Base-by-base conservation (phyloP, 2,888 invertebrate genomes). In the Auanema sp. region DNA sequence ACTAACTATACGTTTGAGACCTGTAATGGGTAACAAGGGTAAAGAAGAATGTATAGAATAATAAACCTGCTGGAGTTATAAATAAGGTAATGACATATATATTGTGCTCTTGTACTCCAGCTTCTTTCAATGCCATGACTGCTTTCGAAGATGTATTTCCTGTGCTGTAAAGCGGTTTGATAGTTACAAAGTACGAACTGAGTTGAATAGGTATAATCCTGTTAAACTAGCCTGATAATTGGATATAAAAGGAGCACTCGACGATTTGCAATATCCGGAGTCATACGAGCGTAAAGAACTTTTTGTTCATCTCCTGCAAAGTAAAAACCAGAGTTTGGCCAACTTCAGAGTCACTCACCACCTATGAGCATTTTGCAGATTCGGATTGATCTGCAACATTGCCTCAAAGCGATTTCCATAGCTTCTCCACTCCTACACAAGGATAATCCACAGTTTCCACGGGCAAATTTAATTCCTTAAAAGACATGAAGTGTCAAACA, bases 401-500 rank as follows among this genome's bases (percentile, higher is more conserved):
- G 97, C 44, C 97, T 87, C 51, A 88, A 76, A 5, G 87, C 87
- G 70, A 87, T 86, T 84, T 95, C 94, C 94, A 95, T 95, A n/a
- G 93, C 93, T 84, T 95, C 94, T 11, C 87, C 88, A 83, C 87
- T 87, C 71, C 89, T 88, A 51, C 98, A 94, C 81, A 98, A 94
- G 65, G 95, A 94, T 8, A 98, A 96, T 2, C 98, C 98, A 85
- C 97, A 98, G 85, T 98, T 98, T 23, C 97, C 97, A 41, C 94
- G 93, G 60, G 92, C 91, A 87, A 95, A 98, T 81, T 91, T 91
- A 0, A 98, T 87, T 0, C 98, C 98, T 71, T 23, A 33, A 71
- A 61, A 33, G 23, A 41, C 21, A 33, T 10, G 8, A 11, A 12
- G 10, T 50, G 16, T 58, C 11, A n/a, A 49, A 50, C 23, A 24